Percentiles rank a stretch among this genome's conserved stretches.
phyloP scores from a whole-genome alignment of 2,113 vertebrate genomes.

The Phrynosoma platyrhinos region DNA sequence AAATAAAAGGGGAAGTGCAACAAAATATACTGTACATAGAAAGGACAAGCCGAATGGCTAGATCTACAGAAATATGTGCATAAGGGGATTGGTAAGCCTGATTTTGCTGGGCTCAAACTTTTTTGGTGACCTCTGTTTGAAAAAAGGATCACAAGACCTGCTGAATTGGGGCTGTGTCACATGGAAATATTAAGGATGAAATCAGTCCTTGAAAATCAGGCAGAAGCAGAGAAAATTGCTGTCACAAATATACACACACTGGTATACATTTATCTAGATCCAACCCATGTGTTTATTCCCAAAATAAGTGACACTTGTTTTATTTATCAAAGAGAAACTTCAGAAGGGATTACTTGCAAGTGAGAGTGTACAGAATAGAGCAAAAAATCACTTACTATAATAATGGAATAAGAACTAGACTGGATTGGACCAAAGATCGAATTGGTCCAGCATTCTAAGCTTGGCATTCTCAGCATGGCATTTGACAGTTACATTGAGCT shows the following conservation, averaged over 20 bases:
- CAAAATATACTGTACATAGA: neutral
- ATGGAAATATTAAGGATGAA: neutral
- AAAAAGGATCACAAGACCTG: neutral
- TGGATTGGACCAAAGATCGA: neutral
- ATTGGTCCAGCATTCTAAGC: neutral
- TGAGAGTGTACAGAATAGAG: neutral
- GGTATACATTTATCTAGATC: neutral
- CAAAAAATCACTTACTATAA: neutral
- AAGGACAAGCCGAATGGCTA: neutral
- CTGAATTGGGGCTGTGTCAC: neutral
- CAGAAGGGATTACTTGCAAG: neutral
- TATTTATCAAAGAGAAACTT: too few species aligned
- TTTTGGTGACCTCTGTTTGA: too few species aligned
- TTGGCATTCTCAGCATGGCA: neutral
- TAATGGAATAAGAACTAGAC: neutral
- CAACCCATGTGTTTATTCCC: neutral
- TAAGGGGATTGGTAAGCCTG: neutral
- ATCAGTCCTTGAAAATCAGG: neutral
- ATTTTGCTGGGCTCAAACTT: too few species aligned
- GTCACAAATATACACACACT: neutral
- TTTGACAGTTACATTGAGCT: too few species aligned
- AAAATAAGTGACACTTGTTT: too few species aligned
- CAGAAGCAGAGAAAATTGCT: neutral
- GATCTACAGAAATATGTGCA: neutral
- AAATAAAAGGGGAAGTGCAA: neutral